phyloP scores from a whole-genome alignment of 1,140 invertebrate genomes.

The Nebria ingens region DNA sequence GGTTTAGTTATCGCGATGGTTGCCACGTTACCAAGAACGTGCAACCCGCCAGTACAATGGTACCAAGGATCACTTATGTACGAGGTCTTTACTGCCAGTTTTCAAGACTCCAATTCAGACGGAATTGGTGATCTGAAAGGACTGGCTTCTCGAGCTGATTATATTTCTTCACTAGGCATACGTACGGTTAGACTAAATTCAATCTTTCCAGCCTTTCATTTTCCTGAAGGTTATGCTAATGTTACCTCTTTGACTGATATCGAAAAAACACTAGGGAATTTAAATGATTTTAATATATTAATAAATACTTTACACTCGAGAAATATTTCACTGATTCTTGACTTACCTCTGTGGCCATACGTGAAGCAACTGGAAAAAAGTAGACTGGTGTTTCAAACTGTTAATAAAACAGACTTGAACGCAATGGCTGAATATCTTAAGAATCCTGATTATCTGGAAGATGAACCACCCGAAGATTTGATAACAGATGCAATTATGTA shows the following conservation, averaged over 20 bases:
- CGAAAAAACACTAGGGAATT: conserved; percentile 49
- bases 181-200: conserved; percentile 60
- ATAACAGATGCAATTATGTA: conserved; percentile 46
- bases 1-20: conserved; percentile 60
- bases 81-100: conserved; percentile 73
- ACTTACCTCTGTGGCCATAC: conserved; percentile 57
- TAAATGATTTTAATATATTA: conserved; percentile 53
- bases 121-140: conserved; percentile 65
- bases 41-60: conserved; percentile 58
- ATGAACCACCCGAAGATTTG: conserved; percentile 19
- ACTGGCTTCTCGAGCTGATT: conserved; percentile 52
- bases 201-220: conserved; percentile 56
- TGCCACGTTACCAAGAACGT: conserved; percentile 54
- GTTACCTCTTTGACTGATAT: conserved; percentile 50
- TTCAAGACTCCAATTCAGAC: conserved; percentile 64
- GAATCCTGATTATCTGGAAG: conserved; percentile 21
- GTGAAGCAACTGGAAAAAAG: conserved; percentile 32
- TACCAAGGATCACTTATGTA: conserved; percentile 73
- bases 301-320: conserved; percentile 45
- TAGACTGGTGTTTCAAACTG: background rate
- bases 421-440: conserved; percentile 20
- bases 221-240: conserved; percentile 58
- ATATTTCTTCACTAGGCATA: conserved; percentile 54
- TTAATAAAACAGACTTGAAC: background rate
- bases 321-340: conserved; percentile 62